Evolutionary conservation across 2,113 vertebrate species (phyloP).

Genomic region (Crotalus viridis): DNA sequence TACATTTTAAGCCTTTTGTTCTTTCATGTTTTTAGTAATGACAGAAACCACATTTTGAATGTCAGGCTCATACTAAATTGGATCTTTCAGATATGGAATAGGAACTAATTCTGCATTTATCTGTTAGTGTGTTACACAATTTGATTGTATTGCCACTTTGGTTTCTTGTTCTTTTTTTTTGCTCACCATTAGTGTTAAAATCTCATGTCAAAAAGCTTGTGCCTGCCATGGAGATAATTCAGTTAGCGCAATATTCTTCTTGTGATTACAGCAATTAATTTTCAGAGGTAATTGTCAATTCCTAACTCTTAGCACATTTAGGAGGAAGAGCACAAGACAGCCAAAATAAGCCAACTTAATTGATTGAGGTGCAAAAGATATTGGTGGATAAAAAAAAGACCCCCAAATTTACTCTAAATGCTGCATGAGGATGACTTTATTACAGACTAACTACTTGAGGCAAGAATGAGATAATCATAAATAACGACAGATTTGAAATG

Average conservation of each 20-base stretch:
- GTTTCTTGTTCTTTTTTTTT: not conserved
- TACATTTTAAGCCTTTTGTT: not conserved
- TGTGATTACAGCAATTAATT: not conserved
- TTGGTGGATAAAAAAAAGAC: not conserved
- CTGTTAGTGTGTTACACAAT: not conserved
- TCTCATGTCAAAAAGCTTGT: not conserved
- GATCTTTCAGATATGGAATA: not conserved
- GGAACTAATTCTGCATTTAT: not conserved
- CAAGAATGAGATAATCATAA: no score
- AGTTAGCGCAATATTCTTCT: not conserved
- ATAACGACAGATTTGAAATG: no score
- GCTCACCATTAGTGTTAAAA: not conserved
- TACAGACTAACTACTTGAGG: no score
- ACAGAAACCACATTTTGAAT: not conserved
- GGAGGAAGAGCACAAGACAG: not conserved
- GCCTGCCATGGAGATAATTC: not conserved
- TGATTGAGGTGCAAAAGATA: not conserved
- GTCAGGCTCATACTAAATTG: not conserved
- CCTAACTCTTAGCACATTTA: not conserved
- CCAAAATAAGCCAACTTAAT: not conserved
- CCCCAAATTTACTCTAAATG: no score
- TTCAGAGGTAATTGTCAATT: not conserved
- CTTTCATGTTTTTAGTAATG: not conserved
- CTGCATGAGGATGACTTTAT: no score
- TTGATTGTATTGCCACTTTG: not conserved